These are phyloP conservation scores for Chionoecetes opilio DNA, from an alignment of 1,140 invertebrate species.

Conservation along the genomic window DNA sequence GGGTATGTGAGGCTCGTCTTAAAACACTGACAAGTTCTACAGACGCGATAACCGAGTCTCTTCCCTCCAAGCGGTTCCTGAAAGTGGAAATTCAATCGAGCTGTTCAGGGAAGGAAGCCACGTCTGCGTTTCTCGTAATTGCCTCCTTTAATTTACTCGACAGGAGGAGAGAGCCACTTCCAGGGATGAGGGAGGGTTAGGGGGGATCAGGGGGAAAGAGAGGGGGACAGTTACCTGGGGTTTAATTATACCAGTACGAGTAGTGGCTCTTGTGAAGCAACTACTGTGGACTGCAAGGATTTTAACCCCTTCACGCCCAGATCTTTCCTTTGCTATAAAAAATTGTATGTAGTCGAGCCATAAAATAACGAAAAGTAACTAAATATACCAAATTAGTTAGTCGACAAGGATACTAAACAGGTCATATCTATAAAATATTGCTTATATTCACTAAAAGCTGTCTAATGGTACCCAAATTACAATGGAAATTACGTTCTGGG, in stretches of 20 bases:
- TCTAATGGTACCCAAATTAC: too few relatives aligned
- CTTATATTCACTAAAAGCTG: too few relatives aligned
- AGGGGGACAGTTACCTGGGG: not conserved
- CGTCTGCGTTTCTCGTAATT: conserved; percentile 18
- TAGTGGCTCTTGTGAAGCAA: not conserved
- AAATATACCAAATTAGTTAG: too few relatives aligned
- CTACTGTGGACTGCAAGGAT: too few relatives aligned
- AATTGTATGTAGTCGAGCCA: too few relatives aligned
- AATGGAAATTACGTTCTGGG: too few relatives aligned
- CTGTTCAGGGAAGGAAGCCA: conserved; percentile 1
- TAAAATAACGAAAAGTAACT: too few relatives aligned
- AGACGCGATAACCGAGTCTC: not conserved
- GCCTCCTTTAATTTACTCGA: conserved; percentile 28
- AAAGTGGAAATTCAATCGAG: conserved; percentile 29
- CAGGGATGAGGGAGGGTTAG: not conserved
- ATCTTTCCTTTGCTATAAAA: too few relatives aligned
- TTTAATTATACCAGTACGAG: conserved; percentile 13
- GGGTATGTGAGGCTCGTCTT: not conserved
- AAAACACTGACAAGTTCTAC: not conserved
- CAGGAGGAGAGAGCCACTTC: conserved; percentile 24
- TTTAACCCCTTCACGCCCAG: too few relatives aligned
- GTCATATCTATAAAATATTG: too few relatives aligned
- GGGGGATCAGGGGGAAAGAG: too few relatives aligned
- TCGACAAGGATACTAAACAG: too few relatives aligned
- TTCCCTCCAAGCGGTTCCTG: not conserved